Base-by-base conservation (phyloP, 2,797 vertebrate genomes). In the Pipistrellus pipistrellus region DNA sequence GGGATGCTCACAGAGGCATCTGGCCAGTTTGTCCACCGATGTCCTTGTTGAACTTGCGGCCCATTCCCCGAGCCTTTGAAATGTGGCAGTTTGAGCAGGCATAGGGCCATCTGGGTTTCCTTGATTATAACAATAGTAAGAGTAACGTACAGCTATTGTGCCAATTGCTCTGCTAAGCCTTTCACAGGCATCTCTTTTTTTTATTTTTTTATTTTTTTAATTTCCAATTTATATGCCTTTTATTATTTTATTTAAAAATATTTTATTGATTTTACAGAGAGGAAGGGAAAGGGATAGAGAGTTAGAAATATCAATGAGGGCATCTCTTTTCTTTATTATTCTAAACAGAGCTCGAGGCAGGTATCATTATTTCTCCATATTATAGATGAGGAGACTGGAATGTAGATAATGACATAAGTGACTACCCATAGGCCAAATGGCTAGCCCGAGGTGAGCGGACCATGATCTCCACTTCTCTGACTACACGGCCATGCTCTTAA, bases 361-460 rank as follows among this genome's bases (percentile, higher is more conserved):
- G 20, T 57, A 59, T 32, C 51, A 15, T 55, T 10, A 18, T 85
- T 68, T 82, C 6, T 27, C 57, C 44, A 30, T 30, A 21, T 85
- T 66, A 80, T 0, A 38, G 30, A 77, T 8, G 15, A 91, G 85
- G 59, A 93, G 87, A 87, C 71, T 71, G 59, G 90, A 44, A 75
- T 30, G 7, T 90, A 6, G 4, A 72, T 51, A 53, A 32, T 88
- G 88, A 41, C 59, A 8, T 46, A 57, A 80, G 51, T 38, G 55
- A 20, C 1, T 13, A 80, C 6, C 78, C 69, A 7, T 59, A 21
- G 3, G 66, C 59, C 8, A 25, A 4, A 14, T 11, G 12, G 13
- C 23, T 57, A 41, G 44, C 41, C n/a, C 0, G 0, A 83, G 55
- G 38, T 23, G 66, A 83, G 25, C 6, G 6, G 20, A 23, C 13